phyloP scores from a whole-genome alignment of 1,140 invertebrate genomes.

The Bombus confusus region DNA sequence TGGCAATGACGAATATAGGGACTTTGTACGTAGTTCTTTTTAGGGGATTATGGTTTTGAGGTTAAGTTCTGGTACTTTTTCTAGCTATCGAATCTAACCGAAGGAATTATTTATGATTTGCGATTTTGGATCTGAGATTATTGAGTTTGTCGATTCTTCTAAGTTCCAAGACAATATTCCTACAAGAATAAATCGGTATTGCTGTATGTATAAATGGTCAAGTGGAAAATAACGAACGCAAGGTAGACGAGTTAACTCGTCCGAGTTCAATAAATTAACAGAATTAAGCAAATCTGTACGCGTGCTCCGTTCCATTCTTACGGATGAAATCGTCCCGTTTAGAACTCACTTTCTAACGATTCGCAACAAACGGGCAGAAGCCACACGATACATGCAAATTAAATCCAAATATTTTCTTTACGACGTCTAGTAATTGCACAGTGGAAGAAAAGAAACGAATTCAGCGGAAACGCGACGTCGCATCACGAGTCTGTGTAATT shows the following conservation, averaged over 20 bases:
- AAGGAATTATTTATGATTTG: too few species aligned
- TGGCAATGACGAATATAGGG: too few species aligned
- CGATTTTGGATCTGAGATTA: too few species aligned
- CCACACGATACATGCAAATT: neutral
- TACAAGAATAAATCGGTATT: too few species aligned
- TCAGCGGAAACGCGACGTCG: neutral
- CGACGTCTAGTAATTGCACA: neutral
- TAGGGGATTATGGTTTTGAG: too few species aligned
- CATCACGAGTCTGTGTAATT: constrained; percentile 23
- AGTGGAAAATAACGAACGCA: neutral
- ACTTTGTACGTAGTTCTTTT: too few species aligned
- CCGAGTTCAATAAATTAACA: neutral
- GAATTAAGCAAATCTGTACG: neutral
- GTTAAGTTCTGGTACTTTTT: too few species aligned
- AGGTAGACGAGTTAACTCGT: neutral
- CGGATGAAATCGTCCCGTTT: neutral
- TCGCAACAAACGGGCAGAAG: neutral
- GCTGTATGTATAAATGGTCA: neutral
- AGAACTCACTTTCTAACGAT: neutral
- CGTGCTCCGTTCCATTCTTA: neutral
- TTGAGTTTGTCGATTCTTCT: too few species aligned
- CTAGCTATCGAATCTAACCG: too few species aligned
- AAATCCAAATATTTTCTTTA: constrained; percentile 29
- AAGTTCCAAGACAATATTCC: neutral
- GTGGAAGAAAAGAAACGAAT: neutral